Percentiles rank a stretch among this genome's conserved stretches.
Conservation (phyloP, 2,888 invertebrate genomes). For the Malthinus seriepunctatus region DNA sequence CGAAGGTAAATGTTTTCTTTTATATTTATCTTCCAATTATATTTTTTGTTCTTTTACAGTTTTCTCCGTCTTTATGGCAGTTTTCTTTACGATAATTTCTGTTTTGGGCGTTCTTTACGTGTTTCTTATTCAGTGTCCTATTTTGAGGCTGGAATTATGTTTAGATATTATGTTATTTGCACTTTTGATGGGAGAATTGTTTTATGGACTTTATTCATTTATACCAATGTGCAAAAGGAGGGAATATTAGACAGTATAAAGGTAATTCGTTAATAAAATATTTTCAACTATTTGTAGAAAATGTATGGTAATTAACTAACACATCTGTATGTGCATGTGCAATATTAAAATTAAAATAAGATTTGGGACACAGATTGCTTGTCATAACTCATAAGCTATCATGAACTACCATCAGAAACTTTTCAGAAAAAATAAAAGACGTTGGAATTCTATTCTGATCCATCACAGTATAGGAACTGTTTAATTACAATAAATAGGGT, state of each 20-base stretch:
- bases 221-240: neutral
- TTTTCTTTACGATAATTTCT: conserved; percentile 13
- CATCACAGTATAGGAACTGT: no score
- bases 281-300: no score
- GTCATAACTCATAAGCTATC: no score
- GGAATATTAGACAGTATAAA: neutral
- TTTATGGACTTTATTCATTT: conserved; percentile 5
- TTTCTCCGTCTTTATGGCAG: conserved; percentile 9
- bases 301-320: no score
- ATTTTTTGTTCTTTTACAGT: conserved; percentile 13
- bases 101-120: conserved; percentile 10
- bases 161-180: conserved; percentile 16
- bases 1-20: conserved; percentile 12
- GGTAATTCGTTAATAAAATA: no score
- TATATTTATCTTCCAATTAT: neutral
- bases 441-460: no score
- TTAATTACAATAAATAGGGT: no score
- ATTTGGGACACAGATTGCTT: no score
- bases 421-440: no score
- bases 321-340: no score
- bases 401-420: no score
- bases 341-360: no score
- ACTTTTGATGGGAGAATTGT: conserved; percentile 4
- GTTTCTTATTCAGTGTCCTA: conserved; percentile 14
- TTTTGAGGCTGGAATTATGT: conserved; percentile 11